Evolutionary conservation across 2,888 invertebrate genomes (phyloP).

Genomic region (Therioaphis trifolii): DNA sequence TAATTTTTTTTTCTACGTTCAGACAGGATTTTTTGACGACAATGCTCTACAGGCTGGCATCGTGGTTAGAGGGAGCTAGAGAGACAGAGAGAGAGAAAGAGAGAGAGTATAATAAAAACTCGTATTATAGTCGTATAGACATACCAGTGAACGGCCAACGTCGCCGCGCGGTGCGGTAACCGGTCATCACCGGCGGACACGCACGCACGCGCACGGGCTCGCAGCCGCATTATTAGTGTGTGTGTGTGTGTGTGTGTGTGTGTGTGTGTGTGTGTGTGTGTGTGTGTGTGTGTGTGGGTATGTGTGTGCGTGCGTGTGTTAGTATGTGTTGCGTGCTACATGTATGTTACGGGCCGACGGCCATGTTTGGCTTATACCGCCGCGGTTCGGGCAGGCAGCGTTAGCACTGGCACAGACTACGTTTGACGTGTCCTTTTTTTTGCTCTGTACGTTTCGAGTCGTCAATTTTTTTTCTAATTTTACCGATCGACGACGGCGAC

Average conservation of each 20-base stretch:
- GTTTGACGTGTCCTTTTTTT: not conserved
- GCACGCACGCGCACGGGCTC: slow-evolving; percentile 13
- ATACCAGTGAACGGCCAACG: slow-evolving; percentile 19
- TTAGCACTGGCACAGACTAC: slow-evolving; percentile 46
- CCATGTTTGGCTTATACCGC: slow-evolving; percentile 51
- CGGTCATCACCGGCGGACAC: slow-evolving; percentile 47
- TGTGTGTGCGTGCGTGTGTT: not conserved
- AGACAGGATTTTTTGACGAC: too few relatives aligned
- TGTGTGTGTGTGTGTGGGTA: not conserved
- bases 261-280: not conserved
- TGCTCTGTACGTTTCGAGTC: not conserved
- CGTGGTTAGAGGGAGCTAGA: not conserved
- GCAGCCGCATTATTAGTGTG: slow-evolving; percentile 5
- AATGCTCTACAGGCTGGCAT: too few relatives aligned
- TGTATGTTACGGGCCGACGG: slow-evolving; percentile 54
- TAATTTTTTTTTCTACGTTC: too few relatives aligned
- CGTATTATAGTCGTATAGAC: not conserved
- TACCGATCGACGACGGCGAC: not conserved
- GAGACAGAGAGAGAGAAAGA: not conserved
- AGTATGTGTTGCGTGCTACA: not conserved
- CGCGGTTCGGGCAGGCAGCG: slow-evolving; percentile 42
- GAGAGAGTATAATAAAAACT: slow-evolving; percentile 26
- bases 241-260: not conserved
- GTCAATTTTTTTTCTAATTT: not conserved
- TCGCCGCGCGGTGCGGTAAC: slow-evolving; percentile 43